Base-by-base conservation (phyloP, 2,888 invertebrate genomes). In the Sialis lutaria region DNA sequence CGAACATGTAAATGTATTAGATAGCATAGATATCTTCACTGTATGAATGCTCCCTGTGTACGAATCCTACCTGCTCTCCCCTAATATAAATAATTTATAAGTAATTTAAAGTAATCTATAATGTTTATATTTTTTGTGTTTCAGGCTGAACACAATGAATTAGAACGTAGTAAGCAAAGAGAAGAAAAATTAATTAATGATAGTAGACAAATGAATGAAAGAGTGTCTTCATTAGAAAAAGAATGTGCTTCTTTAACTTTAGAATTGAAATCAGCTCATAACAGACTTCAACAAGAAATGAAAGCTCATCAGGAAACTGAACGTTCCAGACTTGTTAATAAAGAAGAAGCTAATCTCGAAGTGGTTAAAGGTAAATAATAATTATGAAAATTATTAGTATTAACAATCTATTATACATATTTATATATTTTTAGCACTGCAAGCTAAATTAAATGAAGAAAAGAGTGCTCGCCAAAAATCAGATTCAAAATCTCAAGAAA, bases 291-390 rank as follows among this genome's bases (percentile, higher is more conserved):
- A 58, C 87, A 89, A 63, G 89, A 90, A 65, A 78, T 90, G 10
- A 77, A 81, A 52, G 88, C 89, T 1, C 88, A 89, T 57, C 88
- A 89, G 60, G 89, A 89, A 64, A 89, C 88, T 4, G 87, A 89
- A 62, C 77, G 83, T 57, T 83, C 85, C 35, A 79, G 85, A 51
- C 73, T 87, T 62, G 75, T 80, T 57, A 89, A 81, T 57, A 85
- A 89, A 62, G 91, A 93, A 64, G 92, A 93, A 66, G 90, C 91
- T 45, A 92, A 90, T 67, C 69, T 89, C 61, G 91, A 92, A 68
- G 84, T 87, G 57, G 89, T 89, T 50, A 91, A 91, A 77, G 85
- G 89, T 89, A 63, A 56, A 54, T 22, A 5, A 22, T 9, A 6
- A 22, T 31, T n/a, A 31, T 13, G 22, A 41, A 6, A 41, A 42